Base-by-base conservation (phyloP, 2,888 invertebrate species). In the Drosophila acutilabella region DNA sequence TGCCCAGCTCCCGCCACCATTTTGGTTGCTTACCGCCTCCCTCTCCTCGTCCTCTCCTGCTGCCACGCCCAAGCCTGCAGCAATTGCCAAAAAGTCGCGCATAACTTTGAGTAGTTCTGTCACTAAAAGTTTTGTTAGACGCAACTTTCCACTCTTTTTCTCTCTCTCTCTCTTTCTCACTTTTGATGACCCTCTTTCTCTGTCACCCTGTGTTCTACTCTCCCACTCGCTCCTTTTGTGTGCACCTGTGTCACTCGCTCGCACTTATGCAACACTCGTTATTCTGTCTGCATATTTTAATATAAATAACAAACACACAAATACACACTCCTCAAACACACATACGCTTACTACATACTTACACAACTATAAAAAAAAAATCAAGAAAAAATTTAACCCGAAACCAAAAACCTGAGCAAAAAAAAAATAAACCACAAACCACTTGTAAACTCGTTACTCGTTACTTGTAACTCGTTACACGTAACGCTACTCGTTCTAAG, bases 401-500 rank as follows among this genome's bases (percentile, higher is more conserved):
- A 66, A 47, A 41, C 44, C 33, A 61, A 50, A 60, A 30, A 23
- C 20, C 38, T 13, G n/a, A 14, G 38, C 13, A 56, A 40, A 51
- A 30, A 56, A 33, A 51, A 30, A 48, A 44, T 50, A 11, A 54
- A 26, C 50, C 72, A 58, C 33, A 23, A 36, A 33, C 60, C 36
- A 40, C 50, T 50, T 26, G 65, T 45, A 47, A 48, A 73, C 68
- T 69, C 75, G 71, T 54, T 61, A 70, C 42, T 45, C 44, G 56
- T 45, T 14, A 56, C 40, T 26, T n/a, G 40, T 57, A 56, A 45
- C 56, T 56, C 45, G 36, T 56, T 69, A 81, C 82, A 70, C 78
- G 66, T 80, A 77, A 79, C 80, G 78, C 83, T 86, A 74, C 52
- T 78, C 61, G 78, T 78, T 78, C 72, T 83, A 83, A 86, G 86